Evolutionary conservation across 2,113 vertebrate genomes (phyloP).

Genomic region (Lagopus muta): DNA sequence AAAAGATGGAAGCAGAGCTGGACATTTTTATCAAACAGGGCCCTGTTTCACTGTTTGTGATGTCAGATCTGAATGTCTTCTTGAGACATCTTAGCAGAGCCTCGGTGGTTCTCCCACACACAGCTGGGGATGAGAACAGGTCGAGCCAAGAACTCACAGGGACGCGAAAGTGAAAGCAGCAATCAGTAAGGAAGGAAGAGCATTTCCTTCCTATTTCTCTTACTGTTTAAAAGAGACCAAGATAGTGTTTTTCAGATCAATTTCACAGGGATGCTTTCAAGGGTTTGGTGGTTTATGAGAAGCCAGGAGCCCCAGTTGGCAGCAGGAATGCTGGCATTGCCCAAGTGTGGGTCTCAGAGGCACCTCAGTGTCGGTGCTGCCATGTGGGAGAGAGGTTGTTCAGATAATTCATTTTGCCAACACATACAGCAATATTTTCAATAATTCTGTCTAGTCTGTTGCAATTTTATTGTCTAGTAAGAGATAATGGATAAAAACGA

Average conservation of each 20-base stretch:
- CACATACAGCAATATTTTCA: slow-evolving; percentile 19
- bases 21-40: neutral
- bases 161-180: neutral
- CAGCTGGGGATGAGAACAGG: neutral
- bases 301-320: neutral
- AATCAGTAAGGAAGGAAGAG: neutral
- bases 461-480: neutral
- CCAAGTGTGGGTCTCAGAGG: accelerated
- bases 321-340: neutral
- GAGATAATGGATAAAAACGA: neutral
- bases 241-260: neutral
- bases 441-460: neutral
- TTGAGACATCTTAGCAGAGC: neutral
- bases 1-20: slow-evolving; percentile 2
- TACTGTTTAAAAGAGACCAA: neutral
- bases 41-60: neutral
- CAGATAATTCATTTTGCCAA: slow-evolving; percentile 15
- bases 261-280: neutral
- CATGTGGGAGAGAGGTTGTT: neutral
- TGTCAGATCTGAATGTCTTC: neutral
- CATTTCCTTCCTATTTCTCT: neutral
- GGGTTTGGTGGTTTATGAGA: neutral
- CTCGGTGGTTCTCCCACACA: accelerated
- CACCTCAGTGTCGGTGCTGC: neutral
- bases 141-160: neutral